These are phyloP conservation scores for Diogma glabrata DNA, from an alignment of 2,888 invertebrate genomes.

Conservation along the genomic window DNA sequence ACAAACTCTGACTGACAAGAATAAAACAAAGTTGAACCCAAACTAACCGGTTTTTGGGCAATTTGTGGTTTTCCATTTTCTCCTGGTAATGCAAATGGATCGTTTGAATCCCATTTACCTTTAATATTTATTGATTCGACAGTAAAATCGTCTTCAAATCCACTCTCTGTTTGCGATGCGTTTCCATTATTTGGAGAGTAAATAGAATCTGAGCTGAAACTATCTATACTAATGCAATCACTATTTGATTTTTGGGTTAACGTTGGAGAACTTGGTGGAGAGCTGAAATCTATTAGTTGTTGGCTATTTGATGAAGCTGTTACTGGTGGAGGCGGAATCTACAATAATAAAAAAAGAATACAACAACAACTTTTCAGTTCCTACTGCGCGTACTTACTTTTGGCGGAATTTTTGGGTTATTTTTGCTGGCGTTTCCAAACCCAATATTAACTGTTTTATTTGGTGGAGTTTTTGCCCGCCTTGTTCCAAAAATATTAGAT, in stretches of 20 bases:
- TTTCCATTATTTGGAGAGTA: conserved; percentile 43
- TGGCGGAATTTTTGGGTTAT: conserved; percentile 3
- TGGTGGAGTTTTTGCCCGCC: conserved; percentile 5
- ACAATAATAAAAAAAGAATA: neutral
- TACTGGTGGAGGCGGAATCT: conserved; percentile 7
- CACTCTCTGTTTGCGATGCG: conserved; percentile 62
- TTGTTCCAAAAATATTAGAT: conserved; percentile 29
- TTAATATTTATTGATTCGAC: conserved; percentile 1
- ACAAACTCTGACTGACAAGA: too few relatives aligned
- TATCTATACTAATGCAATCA: conserved; percentile 62
- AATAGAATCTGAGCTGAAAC: conserved; percentile 63
- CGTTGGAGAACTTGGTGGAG: conserved; percentile 63
- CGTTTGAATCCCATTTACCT: conserved; percentile 34
- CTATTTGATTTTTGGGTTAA: conserved; percentile 62
- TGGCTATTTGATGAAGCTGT: neutral
- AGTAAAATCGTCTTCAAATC: conserved; percentile 76
- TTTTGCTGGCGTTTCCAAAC: too few relatives aligned
- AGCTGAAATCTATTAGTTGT: conserved; percentile 56
- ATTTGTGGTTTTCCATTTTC: neutral
- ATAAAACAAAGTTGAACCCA: neutral
- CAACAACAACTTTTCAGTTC: neutral
- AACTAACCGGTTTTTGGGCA: neutral
- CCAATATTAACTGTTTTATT: neutral
- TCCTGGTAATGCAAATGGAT: conserved; percentile 37
- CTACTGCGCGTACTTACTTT: neutral